A percentile compares a stretch with the other conserved stretches of the same genome.
Evolutionary conservation across 2,888 invertebrate genomes (phyloP).

Genomic region (Lasiommata megera): DNA sequence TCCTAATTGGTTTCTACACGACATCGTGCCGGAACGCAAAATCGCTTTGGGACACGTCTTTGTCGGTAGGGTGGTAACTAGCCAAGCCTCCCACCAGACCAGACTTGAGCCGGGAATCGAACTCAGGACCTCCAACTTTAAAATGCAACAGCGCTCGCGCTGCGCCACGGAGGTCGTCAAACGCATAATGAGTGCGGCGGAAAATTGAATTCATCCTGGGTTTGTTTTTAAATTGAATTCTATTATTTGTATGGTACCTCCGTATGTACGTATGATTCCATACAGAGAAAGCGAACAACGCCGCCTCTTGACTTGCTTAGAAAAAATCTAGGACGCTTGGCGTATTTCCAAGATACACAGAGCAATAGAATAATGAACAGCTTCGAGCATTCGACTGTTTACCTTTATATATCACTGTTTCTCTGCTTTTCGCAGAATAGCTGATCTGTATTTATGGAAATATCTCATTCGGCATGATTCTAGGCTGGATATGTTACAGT

Average conservation of each 20-base stretch:
- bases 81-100: too few species aligned
- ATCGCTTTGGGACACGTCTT: too few species aligned
- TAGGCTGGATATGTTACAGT: not conserved
- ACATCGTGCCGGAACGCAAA: too few species aligned
- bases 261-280: not conserved
- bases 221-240: too few species aligned
- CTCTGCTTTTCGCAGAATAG: conserved; percentile 12
- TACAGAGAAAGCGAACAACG: conserved; percentile 19
- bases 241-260: not conserved
- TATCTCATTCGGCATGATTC: not conserved
- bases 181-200: too few species aligned
- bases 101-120: too few species aligned
- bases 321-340: conserved; percentile 31
- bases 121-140: too few species aligned
- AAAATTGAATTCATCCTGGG: too few species aligned
- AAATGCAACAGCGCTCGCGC: too few species aligned
- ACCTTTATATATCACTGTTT: not conserved
- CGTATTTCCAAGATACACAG: conserved; percentile 24
- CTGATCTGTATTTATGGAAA: conserved; percentile 11
- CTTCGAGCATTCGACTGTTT: conserved; percentile 17
- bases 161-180: too few species aligned
- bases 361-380: conserved; percentile 29
- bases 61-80: too few species aligned
- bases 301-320: conserved; percentile 19
- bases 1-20: too few species aligned